Conservation (phyloP, 1,140 invertebrate genomes). For the Telenomus remus region DNA sequence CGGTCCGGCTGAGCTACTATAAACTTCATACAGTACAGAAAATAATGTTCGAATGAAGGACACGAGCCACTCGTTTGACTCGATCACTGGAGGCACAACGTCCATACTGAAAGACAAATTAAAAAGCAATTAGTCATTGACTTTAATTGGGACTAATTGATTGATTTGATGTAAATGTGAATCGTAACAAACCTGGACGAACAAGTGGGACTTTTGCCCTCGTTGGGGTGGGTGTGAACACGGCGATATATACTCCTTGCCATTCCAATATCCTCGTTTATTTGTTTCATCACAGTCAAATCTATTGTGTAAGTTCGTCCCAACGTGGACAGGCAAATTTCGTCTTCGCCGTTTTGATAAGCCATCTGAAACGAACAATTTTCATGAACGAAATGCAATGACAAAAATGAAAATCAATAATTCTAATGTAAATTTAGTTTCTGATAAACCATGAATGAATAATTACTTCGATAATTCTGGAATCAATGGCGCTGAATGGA, state of each 20-base stretch:
- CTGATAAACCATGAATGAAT: conserved; percentile 88
- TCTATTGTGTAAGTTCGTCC: conserved; percentile 96
- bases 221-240: conserved; percentile 73
- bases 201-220: conserved; percentile 72
- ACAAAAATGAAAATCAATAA: no score
- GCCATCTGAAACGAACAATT: no score
- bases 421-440: no score
- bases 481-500: conserved; percentile 84
- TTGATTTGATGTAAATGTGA: neutral
- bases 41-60: conserved; percentile 92
- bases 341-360: conserved; percentile 94
- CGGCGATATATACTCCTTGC: conserved; percentile 90
- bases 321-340: conserved; percentile 92
- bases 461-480: conserved; percentile 86
- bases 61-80: conserved; percentile 74
- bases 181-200: conserved; percentile 60
- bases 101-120: conserved; percentile 66
- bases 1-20: conserved; percentile 97
- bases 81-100: conserved; percentile 72
- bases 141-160: conserved; percentile 4
- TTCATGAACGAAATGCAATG: no score
- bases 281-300: conserved; percentile 98
- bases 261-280: conserved; percentile 97
- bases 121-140: conserved; percentile 13
- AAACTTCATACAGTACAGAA: conserved; percentile 95